A percentile compares a stretch with the other conserved stretches of the same genome.
phyloP scores from a whole-genome alignment of 2,113 vertebrate species.

The Carollia perspicillata region DNA sequence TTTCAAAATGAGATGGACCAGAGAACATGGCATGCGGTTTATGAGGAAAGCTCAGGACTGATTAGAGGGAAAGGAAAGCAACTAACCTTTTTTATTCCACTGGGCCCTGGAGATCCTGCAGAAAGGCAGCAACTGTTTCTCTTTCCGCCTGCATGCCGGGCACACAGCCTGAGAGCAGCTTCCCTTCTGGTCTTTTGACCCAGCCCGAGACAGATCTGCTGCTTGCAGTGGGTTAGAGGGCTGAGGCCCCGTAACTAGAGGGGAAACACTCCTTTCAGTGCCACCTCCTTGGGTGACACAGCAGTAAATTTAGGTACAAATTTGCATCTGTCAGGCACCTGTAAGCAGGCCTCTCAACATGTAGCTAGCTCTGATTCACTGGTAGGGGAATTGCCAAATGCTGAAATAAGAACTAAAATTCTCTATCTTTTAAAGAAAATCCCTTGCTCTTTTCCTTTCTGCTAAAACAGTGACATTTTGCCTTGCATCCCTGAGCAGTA shows the following conservation, averaged over 20 bases:
- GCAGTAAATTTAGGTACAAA: background rate
- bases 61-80: constrained; percentile 1
- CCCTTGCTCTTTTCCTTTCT: background rate
- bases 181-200: background rate
- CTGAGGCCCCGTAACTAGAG: accelerated
- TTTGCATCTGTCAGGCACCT: background rate
- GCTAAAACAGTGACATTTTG: background rate
- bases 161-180: background rate
- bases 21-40: background rate
- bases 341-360: background rate
- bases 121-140: background rate
- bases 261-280: background rate
- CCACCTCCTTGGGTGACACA: background rate
- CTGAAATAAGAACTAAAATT: background rate
- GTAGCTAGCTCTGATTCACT: background rate
- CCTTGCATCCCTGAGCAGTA: background rate
- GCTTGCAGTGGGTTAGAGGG: background rate
- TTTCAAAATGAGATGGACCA: background rate
- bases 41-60: background rate
- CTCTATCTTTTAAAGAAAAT: background rate
- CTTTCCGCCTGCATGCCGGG: background rate
- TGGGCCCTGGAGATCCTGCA: background rate
- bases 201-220: background rate
- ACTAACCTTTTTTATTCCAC: background rate
- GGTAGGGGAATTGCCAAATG: background rate